Base-by-base conservation (phyloP, 1,140 invertebrate genomes). In the Ctenoplectra terminalis region DNA sequence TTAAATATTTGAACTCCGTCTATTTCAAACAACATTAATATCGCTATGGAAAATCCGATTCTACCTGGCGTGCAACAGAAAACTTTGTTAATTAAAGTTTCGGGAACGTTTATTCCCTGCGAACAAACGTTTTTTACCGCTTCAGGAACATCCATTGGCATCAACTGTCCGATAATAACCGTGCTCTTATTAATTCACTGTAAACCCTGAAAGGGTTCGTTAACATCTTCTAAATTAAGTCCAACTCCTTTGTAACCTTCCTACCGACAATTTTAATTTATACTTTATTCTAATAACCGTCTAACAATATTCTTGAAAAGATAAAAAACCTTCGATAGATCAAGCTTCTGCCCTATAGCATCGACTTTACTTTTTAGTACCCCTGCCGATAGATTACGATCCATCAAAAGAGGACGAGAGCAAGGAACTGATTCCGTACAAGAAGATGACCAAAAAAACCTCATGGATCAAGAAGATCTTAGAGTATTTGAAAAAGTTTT, bases 381-480 rank as follows among this genome's bases (percentile, higher is more conserved):
- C 88, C 4, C 61, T 88, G 40, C 83, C 89, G 15, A 37, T 58
- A 20, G 86, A 90, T 63, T 90, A 90, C 63, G 89, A 90, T 69
- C 64, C 78, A 7, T 79, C 89, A 50, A 89, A 85, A 6, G 88
- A 92, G 9, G 89, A 92, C 37, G 91, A 92, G 54, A 88, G 67
- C 9, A 87, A 89, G 56, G 88, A 78, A 58, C 77, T 92, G 72
- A 92, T 91, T 43, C 87, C 83, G 13, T 91, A 92, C 75, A 90
- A 90, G 31, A 90, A 87, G 64, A 70, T 89, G 46, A 37, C 61
- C 2, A 60, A 54, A 9, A 80, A 50, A 1, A 78, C 37, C 31
- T 87, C 82, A 1, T 85, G 79, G 81, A 73, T 89, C 0, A 61
- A 5, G 2, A 88, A 69, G 43, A 61, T 92, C 7, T 37, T 86